Base-by-base conservation (phyloP, 2,797 vertebrate species). In the Apodemus agrarius region DNA sequence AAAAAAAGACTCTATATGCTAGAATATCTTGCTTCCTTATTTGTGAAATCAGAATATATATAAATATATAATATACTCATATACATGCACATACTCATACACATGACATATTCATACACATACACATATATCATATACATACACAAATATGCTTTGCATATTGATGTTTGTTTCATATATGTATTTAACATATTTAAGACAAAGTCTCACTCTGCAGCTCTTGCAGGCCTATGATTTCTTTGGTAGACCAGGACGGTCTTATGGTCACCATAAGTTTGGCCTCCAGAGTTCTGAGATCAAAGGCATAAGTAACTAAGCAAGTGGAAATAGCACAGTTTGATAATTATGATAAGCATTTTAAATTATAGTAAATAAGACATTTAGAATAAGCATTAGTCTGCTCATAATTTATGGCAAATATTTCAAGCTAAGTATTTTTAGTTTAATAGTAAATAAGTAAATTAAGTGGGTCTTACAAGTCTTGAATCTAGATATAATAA, bases 351-450 rank as follows among this genome's bases (percentile, higher is more conserved):
- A 19, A 72, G 67, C 67, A 37, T 10, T 72, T 89, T 83, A 90
- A 69, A 93, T 37, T 37, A n/a, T 72, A 37, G 37, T 72, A 72
- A 72, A 37, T 72, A 37, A 72, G 17, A 72, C 21, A 21, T 9
- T 91, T 90, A 90, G 63, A 95, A 81, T 63, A 81, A 21, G 13
- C 43, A 76, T 75, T 89, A 91, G 82, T 63, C 9, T 21, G 65
- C 76, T 79, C 67, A 16, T 5, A 87, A 57, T 9, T 93, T 94
- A 49, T 78, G 21, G 22, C 75, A n/a, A 72, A 43, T 76, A n/a
- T 67, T 92, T 89, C 31, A 86, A 75, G 1, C 29, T 84, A 59
- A 88, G 22, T 69, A 54, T 11, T 26, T 90, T 76, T 79, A 75
- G 19, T n/a, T 90, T 89, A 76, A 63, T 3, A 52, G 72, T 49